Evolutionary conservation across 2,113 vertebrate genomes (phyloP), one percentile per base, ranked within the genome.

Genomic region (Delphinus delphis): DNA sequence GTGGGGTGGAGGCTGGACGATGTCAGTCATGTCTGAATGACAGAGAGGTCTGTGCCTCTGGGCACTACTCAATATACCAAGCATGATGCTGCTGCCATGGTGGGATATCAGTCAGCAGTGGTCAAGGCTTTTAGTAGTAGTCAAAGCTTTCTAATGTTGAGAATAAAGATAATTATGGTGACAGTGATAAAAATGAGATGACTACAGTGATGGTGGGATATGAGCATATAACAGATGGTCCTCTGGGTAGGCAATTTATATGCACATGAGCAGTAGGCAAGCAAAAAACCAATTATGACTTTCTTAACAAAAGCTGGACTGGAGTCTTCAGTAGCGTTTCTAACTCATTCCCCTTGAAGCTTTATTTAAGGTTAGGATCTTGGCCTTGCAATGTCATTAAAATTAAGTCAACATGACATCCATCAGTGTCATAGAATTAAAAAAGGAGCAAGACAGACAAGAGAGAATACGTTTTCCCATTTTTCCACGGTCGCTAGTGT

Each of bases 1-100:
- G 15, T 23, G 18, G 2, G 2, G 15, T 12, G 4, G 58, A 3
- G 1, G 0, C 12, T 76, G 44, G 62, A 53, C 10, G 3, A 12
- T 44, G 23, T 50, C 58, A 44, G 5, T 26, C 62, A 33, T 67
- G 6, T 50, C 21, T 31, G 47, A 65, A n/a, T 53, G 58, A 89
- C 47, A 21, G 83, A 74, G 36, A 73, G 33, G 0, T 38, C 65
- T 85, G 8, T 86, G 67, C 2, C 53, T 65, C 36, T 58, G 55
- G 74, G 4, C 26, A 62, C 77, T 15, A 47, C 36, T 83, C 47
- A 73, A 13, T 50, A 70, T 44, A 31, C 36, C 12, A 67, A 92
- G 18, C 20, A 55, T 41, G 20, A 23, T 31, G 8, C 9, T 93
- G 53, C 4, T 23, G 33, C 1, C 9, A 18, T 50, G 20, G n/a